These are phyloP conservation scores for Planiliza haematocheilus DNA, from an alignment of 2,113 vertebrate genomes.

Conservation along the genomic window DNA sequence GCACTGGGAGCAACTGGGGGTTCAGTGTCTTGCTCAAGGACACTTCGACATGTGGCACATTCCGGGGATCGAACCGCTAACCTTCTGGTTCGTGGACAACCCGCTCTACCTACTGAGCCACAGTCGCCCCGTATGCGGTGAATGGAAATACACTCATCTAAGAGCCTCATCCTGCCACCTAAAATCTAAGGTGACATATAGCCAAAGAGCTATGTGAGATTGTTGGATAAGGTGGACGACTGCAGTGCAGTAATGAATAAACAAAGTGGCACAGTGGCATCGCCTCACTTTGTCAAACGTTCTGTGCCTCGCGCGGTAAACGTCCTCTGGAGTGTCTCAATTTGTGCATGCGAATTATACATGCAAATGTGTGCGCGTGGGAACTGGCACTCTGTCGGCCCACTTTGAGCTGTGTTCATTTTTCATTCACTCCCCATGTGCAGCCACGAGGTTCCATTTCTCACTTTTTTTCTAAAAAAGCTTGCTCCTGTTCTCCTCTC, in stretches of 20 bases:
- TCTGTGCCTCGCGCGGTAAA: slow-evolving; percentile 33
- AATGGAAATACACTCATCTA: slow-evolving; percentile 41
- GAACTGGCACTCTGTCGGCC: slow-evolving; percentile 63
- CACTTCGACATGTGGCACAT: too few relatives aligned
- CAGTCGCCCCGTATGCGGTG: too few relatives aligned
- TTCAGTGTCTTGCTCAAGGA: too few relatives aligned
- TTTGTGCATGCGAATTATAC: not conserved
- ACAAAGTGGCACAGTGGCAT: slow-evolving; percentile 44
- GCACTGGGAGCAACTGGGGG: too few relatives aligned
- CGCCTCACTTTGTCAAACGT: slow-evolving; percentile 39
- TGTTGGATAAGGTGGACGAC: slow-evolving; percentile 36
- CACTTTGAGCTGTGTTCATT: slow-evolving; percentile 70
- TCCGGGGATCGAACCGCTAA: too few relatives aligned
- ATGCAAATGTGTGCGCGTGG: slow-evolving; percentile 1
- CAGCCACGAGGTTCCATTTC: slow-evolving; percentile 29
- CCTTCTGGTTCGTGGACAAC: too few relatives aligned
- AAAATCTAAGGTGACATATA: slow-evolving; percentile 32
- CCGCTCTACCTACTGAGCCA: too few relatives aligned
- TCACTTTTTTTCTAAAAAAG: slow-evolving; percentile 11
- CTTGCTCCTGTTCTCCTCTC: slow-evolving; percentile 51
- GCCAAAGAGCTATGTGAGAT: slow-evolving; percentile 17
- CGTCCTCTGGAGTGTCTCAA: slow-evolving; percentile 35
- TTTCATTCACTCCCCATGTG: slow-evolving; percentile 53
- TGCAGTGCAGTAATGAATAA: slow-evolving; percentile 49
- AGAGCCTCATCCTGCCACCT: slow-evolving; percentile 24